These are phyloP conservation scores for Cirrhinus molitorella DNA, from an alignment of 2,797 vertebrate species.

Conservation along the genomic window DNA sequence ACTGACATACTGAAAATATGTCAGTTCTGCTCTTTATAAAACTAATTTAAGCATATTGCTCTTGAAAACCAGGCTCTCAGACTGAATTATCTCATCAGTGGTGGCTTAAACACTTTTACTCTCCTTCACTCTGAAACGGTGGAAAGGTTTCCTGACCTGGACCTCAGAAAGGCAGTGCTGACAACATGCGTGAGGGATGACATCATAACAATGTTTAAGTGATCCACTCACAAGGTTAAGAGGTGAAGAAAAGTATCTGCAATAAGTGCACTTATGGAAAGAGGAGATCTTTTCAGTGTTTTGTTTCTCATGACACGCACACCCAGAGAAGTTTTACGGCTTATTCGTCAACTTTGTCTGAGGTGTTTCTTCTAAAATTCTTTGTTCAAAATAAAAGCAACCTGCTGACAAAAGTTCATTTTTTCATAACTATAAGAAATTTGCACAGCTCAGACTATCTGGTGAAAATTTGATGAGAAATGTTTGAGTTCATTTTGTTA, in stretches of 20 bases:
- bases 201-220: slow-evolving; percentile 6
- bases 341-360: neutral
- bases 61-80: neutral
- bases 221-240: neutral
- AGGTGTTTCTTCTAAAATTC: neutral
- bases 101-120: slow-evolving; percentile 7
- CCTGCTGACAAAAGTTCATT: neutral
- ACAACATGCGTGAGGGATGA: slow-evolving; percentile 24
- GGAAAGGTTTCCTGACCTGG: slow-evolving; percentile 14
- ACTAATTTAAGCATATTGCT: neutral
- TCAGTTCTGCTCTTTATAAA: neutral
- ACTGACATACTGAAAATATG: neutral
- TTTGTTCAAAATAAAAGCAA: neutral
- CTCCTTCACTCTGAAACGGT: slow-evolving; percentile 3
- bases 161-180: neutral
- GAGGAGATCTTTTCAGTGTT: neutral
- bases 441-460: neutral
- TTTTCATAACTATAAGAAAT: neutral
- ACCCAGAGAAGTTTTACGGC: neutral
- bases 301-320: neutral
- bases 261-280: slow-evolving; percentile 21
- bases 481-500: neutral
- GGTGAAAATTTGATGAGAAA: neutral
- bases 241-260: slow-evolving; percentile 12
- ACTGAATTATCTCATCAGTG: slow-evolving; percentile 27